Conservation (phyloP, 2,888 invertebrate species). For the Eupelmus urozonus region DNA sequence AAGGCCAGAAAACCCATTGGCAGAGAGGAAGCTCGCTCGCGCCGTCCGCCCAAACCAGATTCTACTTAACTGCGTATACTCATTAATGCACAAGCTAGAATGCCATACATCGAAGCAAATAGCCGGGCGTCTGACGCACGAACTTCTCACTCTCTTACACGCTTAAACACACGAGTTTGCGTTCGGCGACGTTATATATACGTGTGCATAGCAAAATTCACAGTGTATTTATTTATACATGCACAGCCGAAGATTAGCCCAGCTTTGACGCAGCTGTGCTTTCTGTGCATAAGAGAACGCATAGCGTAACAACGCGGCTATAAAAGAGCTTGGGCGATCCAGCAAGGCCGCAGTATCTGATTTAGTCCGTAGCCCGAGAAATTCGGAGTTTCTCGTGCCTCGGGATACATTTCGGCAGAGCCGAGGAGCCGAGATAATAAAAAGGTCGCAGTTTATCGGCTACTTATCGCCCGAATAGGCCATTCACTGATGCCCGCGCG, state of each 20-base stretch:
- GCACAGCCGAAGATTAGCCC: slow-evolving; percentile 24
- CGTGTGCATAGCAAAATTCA: slow-evolving; percentile 9
- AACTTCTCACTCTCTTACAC: too few species aligned
- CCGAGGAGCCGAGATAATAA: slow-evolving; percentile 23
- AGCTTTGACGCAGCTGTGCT: slow-evolving; percentile 9
- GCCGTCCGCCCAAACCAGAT: slow-evolving; percentile 40
- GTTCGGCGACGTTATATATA: not conserved
- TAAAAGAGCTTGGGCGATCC: too few species aligned
- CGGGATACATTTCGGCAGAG: slow-evolving; percentile 29
- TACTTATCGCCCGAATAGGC: not conserved
- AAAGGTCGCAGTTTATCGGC: slow-evolving; percentile 29
- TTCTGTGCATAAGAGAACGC: too few species aligned
- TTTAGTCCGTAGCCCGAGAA: slow-evolving; percentile 1
- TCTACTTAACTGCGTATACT: slow-evolving; percentile 3
- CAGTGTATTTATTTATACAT: too few species aligned
- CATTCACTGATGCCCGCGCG: too few species aligned
- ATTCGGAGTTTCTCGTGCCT: slow-evolving; percentile 6
- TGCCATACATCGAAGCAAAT: too few species aligned
- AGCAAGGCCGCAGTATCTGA: slow-evolving; percentile 20
- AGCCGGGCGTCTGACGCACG: too few species aligned
- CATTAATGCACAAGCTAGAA: too few species aligned
- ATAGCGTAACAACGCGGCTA: too few species aligned
- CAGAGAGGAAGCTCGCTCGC: not conserved
- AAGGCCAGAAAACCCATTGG: slow-evolving; percentile 16
- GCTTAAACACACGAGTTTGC: too few species aligned